These are phyloP conservation scores for Nomada goodeniana DNA, from an alignment of 2,888 invertebrate species.

Conservation along the genomic window DNA sequence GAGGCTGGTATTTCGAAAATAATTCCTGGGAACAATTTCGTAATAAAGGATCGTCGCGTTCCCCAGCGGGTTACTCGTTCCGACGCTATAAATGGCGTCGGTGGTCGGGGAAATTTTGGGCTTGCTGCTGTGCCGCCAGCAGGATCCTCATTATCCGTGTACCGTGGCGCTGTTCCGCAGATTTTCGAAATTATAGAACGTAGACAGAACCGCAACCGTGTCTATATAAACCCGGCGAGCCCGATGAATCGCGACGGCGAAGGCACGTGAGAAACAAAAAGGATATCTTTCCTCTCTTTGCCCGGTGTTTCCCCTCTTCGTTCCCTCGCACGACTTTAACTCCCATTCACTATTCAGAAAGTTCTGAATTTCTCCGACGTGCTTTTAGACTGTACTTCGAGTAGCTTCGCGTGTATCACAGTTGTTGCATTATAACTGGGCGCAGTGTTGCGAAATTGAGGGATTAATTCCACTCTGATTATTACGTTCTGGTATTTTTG, in stretches of 20 bases:
- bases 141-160: slow-evolving; percentile 55
- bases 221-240: slow-evolving; percentile 30
- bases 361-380: too few species aligned
- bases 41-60: slow-evolving; percentile 28
- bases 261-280: slow-evolving; percentile 38
- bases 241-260: slow-evolving; percentile 38
- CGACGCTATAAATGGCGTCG: slow-evolving; percentile 32
- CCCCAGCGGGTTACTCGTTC: slow-evolving; percentile 35
- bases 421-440: too few species aligned
- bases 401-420: too few species aligned
- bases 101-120: slow-evolving; percentile 40
- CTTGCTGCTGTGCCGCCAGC: slow-evolving; percentile 7
- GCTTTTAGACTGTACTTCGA: too few species aligned
- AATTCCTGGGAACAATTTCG: slow-evolving; percentile 57
- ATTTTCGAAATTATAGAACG: slow-evolving; percentile 58
- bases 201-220: slow-evolving; percentile 9
- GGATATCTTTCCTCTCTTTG: slow-evolving; percentile 26
- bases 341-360: slow-evolving; percentile 1
- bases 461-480: too few species aligned
- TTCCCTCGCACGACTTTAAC: neutral
- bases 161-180: slow-evolving; percentile 9
- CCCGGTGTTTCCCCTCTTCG: slow-evolving; percentile 49
- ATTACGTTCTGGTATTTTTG: too few species aligned
- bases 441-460: too few species aligned
- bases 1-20: slow-evolving; percentile 42